Evolutionary conservation across 23 tunicate species (phyloP).

Genomic region (Ciona savignyi): DNA sequence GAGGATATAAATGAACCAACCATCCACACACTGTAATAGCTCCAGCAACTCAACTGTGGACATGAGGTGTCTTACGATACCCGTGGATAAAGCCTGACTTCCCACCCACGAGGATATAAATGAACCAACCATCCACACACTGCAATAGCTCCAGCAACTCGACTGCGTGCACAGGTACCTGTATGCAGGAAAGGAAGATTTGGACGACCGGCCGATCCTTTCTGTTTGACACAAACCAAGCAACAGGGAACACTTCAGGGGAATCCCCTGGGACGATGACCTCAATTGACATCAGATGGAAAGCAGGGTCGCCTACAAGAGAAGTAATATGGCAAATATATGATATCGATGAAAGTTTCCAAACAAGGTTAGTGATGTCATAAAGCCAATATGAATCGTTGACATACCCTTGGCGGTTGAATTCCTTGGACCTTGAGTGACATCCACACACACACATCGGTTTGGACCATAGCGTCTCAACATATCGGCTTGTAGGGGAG

Average conservation of each 20-base stretch:
- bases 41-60: too few relatives aligned
- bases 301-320: conserved; percentile 31
- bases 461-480: conserved; percentile 66
- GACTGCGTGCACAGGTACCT: too few relatives aligned
- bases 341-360: not conserved
- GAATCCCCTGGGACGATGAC: conserved; percentile 30
- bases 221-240: conserved; percentile 92
- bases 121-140: too few relatives aligned
- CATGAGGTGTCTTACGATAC: too few relatives aligned
- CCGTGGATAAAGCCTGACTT: too few relatives aligned
- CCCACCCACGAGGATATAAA: too few relatives aligned
- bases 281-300: conserved; percentile 44
- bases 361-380: not conserved
- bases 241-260: conserved; percentile 55
- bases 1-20: too few relatives aligned
- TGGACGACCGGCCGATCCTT: conserved; percentile 51
- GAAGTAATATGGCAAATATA: not conserved
- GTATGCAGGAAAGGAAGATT: conserved; percentile 41
- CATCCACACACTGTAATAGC: too few relatives aligned
- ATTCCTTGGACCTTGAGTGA: conserved; percentile 42
- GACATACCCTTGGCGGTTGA: not conserved
- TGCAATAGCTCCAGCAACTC: too few relatives aligned
- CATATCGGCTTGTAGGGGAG: conserved; percentile 86
- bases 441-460: conserved; percentile 67
- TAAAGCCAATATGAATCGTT: not conserved